Conservation (phyloP, 2,888 invertebrate species). For the Erebia palarica region DNA sequence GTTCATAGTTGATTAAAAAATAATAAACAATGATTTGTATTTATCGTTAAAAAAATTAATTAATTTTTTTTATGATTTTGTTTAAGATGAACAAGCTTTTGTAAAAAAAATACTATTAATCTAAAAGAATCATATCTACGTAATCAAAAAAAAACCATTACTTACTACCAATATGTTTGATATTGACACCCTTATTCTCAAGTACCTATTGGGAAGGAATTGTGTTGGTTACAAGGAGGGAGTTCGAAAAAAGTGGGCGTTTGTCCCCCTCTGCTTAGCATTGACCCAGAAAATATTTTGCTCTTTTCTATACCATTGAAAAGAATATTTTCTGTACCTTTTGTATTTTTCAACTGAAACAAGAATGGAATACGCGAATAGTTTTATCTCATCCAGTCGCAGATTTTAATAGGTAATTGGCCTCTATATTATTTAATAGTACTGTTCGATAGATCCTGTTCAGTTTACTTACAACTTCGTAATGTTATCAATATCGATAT, state of each 20-base stretch:
- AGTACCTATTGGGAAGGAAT: slow-evolving; percentile 19
- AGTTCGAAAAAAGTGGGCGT: slow-evolving; percentile 29
- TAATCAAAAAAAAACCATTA: too few species aligned
- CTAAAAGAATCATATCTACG: too few species aligned
- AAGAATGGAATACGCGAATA: neutral
- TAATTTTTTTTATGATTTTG: too few species aligned
- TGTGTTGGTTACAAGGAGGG: slow-evolving; percentile 24
- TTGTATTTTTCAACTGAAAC: neutral
- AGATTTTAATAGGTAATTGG: neutral
- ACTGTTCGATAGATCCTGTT: too few species aligned
- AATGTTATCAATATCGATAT: too few species aligned
- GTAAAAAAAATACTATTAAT: neutral
- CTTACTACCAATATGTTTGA: neutral
- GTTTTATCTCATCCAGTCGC: neutral
- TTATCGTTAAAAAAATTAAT: too few species aligned
- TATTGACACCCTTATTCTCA: slow-evolving; percentile 1
- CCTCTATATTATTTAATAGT: too few species aligned
- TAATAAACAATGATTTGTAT: too few species aligned
- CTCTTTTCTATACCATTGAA: slow-evolving; percentile 6
- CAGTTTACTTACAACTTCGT: too few species aligned
- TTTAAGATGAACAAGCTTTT: neutral
- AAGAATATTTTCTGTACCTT: neutral
- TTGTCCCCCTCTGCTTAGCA: slow-evolving; percentile 32
- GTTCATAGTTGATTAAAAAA: too few species aligned
- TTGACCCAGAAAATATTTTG: slow-evolving; percentile 36